Percentiles rank a stretch among this genome's conserved stretches.
These are phyloP conservation scores for Lasioglossum villosulum DNA, from an alignment of 2,888 invertebrate species.

Conservation along the genomic window DNA sequence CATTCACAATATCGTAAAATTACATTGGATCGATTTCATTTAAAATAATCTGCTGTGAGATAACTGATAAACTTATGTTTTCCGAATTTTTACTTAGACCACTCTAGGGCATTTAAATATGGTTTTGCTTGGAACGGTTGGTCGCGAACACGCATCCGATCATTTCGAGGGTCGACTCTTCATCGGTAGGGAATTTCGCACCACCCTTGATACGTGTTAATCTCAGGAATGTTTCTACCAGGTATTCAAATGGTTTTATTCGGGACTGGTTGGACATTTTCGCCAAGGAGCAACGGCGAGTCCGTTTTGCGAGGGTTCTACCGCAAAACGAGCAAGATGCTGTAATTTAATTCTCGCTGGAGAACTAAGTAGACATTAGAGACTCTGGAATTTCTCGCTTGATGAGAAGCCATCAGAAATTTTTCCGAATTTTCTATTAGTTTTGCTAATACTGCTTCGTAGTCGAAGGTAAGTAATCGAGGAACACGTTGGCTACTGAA, in stretches of 20 bases:
- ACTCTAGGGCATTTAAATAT: background rate
- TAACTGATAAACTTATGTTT: too few relatives aligned
- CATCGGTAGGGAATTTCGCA: background rate
- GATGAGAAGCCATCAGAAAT: background rate
- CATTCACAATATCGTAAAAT: too few relatives aligned
- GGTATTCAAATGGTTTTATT: background rate
- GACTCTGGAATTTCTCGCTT: background rate
- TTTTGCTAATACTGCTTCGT: background rate
- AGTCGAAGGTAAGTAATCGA: background rate
- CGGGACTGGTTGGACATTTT: background rate
- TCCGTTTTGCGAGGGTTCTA: background rate
- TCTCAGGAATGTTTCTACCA: background rate
- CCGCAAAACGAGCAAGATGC: background rate
- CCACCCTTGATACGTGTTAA: background rate
- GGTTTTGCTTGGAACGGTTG: background rate
- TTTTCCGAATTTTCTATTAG: background rate
- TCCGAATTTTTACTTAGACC: too few relatives aligned
- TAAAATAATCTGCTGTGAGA: too few relatives aligned
- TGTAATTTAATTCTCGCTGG: constrained; percentile 7
- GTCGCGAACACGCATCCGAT: too few relatives aligned
- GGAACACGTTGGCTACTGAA: background rate
- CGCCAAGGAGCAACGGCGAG: background rate
- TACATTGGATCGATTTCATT: too few relatives aligned
- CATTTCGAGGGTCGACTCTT: background rate
- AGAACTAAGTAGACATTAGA: background rate